These are phyloP conservation scores for Camponotus floridanus DNA, from an alignment of 1,140 invertebrate species.

Conservation along the genomic window DNA sequence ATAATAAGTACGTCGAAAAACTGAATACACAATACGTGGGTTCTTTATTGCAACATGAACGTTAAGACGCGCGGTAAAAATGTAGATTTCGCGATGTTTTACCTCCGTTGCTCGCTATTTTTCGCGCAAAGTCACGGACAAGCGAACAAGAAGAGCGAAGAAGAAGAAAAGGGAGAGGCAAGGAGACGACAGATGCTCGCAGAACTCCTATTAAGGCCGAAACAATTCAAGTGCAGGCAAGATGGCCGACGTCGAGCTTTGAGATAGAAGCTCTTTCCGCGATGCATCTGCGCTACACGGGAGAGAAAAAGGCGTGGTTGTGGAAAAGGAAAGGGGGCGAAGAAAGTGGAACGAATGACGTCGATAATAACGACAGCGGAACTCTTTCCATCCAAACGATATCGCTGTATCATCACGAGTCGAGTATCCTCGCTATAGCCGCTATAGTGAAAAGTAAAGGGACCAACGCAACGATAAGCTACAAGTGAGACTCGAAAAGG, in stretches of 20 bases:
- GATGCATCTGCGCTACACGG: slow-evolving; percentile 54
- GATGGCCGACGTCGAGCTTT: slow-evolving; percentile 73
- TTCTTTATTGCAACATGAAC: not conserved
- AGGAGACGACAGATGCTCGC: slow-evolving; percentile 66
- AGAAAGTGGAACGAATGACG: slow-evolving; percentile 48
- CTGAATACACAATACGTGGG: not conserved
- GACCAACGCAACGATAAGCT: not conserved
- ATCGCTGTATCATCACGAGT: not conserved
- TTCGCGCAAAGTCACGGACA: slow-evolving; percentile 37
- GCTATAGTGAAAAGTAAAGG: not conserved
- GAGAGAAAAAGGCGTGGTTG: slow-evolving; percentile 54
- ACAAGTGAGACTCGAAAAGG: too few relatives aligned
- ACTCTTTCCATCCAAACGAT: slow-evolving; percentile 28
- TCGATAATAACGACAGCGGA: slow-evolving; percentile 42
- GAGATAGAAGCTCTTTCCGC: slow-evolving; percentile 71
- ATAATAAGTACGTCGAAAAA: not conserved
- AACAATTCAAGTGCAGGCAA: slow-evolving; percentile 81
- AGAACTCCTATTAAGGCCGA: slow-evolving; percentile 79
- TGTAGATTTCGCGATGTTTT: slow-evolving; percentile 20
- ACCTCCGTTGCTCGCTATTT: slow-evolving; percentile 5
- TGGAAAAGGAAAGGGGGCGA: slow-evolving; percentile 47
- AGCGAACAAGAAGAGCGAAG: slow-evolving; percentile 52
- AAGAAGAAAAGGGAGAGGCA: slow-evolving; percentile 60
- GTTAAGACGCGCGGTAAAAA: not conserved
- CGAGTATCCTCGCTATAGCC: not conserved